Evolutionary conservation across 2,888 invertebrate species (phyloP).

Genomic region (Agrenia bidenticulata): DNA sequence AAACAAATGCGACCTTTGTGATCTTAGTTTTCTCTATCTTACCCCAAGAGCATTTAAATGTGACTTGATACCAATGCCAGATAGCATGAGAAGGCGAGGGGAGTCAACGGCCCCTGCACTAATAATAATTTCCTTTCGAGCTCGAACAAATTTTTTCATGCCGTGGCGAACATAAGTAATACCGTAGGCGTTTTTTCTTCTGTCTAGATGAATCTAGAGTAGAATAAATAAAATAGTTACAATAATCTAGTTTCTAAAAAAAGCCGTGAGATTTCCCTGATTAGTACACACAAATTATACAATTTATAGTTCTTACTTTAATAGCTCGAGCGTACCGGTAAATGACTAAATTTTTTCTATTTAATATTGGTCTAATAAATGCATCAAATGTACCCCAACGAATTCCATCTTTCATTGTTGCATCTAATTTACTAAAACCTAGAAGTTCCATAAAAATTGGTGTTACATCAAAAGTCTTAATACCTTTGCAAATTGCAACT

Average conservation of each 20-base stretch:
- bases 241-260: neutral
- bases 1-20: neutral
- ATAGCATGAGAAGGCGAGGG: slow-evolving; percentile 45
- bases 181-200: slow-evolving; percentile 45
- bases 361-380: slow-evolving; percentile 36
- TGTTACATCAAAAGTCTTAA: no score
- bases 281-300: neutral
- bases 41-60: slow-evolving; percentile 40
- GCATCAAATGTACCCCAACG: slow-evolving; percentile 41
- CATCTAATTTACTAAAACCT: slow-evolving; percentile 43
- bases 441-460: no score
- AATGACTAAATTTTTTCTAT: slow-evolving; percentile 40
- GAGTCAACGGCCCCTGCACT: slow-evolving; percentile 43
- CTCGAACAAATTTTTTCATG: slow-evolving; percentile 37
- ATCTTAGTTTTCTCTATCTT: slow-evolving; percentile 1
- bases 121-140: slow-evolving; percentile 44
- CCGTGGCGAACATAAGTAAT: slow-evolving; percentile 47
- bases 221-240: neutral
- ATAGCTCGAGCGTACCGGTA: slow-evolving; percentile 44
- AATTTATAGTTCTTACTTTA: slow-evolving; percentile 30
- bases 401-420: slow-evolving; percentile 41
- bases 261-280: neutral
- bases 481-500: neutral
- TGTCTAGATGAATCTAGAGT: slow-evolving; percentile 40
- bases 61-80: slow-evolving; percentile 41